Evolutionary conservation across 2,113 vertebrate species (phyloP).

Genomic region (Paradisaea rubra): DNA sequence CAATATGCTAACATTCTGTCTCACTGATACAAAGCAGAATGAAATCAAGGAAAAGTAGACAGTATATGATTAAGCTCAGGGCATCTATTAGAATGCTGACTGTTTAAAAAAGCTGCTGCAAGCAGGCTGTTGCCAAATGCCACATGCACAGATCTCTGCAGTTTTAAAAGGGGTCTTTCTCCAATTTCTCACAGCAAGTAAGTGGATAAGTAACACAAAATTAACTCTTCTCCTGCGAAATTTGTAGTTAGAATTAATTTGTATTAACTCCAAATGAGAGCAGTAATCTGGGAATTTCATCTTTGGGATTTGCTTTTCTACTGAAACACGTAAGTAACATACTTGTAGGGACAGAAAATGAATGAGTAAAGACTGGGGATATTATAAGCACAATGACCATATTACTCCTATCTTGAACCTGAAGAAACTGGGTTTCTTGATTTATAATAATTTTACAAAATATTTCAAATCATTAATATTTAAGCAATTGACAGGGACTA

Average conservation of each 20-base stretch:
- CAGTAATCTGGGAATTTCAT: not conserved
- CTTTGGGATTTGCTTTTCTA: not conserved
- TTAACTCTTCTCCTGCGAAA: not conserved
- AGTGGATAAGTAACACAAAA: not conserved
- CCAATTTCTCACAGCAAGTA: not conserved
- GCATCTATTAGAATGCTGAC: not conserved
- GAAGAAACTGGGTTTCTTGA: not conserved
- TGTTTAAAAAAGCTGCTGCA: not conserved
- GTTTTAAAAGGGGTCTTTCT: not conserved
- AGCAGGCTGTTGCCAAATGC: not conserved
- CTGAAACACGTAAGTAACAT: not conserved
- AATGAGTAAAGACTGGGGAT: not conserved
- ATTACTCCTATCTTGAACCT: not conserved
- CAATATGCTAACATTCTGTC: not conserved
- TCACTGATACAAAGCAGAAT: not conserved
- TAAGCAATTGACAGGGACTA: not conserved
- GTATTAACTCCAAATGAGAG: not conserved
- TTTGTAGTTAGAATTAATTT: not conserved
- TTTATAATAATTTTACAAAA: not conserved
- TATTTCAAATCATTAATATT: not conserved
- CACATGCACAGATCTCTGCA: not conserved
- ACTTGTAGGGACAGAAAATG: not conserved
- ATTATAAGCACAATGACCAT: not conserved
- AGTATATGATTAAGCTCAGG: not conserved
- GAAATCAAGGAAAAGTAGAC: not conserved